Conservation (phyloP, 2,113 vertebrate genomes). For the Rhombomys opimus region DNA sequence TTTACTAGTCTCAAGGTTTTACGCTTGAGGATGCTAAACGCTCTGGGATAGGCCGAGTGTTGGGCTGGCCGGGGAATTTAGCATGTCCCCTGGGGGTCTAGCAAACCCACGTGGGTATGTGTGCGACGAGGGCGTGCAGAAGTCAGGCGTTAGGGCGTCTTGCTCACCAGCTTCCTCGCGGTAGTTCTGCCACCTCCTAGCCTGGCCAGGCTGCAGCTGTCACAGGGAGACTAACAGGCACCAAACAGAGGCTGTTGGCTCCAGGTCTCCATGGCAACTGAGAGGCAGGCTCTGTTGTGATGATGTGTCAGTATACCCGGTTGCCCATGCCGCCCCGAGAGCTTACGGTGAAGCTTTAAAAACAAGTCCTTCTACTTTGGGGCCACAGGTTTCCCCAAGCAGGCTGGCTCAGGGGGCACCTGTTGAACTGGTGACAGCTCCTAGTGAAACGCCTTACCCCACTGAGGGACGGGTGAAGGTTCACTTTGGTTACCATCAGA, state of each 20-base stretch:
- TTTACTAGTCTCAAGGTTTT: background rate
- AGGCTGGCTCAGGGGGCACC: background rate
- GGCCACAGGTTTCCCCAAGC: slow-evolving; percentile 9
- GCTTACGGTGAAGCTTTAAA: slow-evolving; percentile 63
- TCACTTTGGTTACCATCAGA: background rate
- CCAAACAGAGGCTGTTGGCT: background rate
- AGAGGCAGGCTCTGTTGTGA: slow-evolving; percentile 42
- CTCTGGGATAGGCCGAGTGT: background rate
- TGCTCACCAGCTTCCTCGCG: background rate
- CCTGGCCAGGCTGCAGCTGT: background rate
- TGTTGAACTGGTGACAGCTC: background rate
- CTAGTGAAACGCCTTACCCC: background rate
- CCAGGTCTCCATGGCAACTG: slow-evolving; percentile 57
- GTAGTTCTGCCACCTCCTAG: background rate
- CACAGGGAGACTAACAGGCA: slow-evolving; percentile 52
- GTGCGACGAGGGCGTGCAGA: fast-evolving
- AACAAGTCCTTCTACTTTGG: background rate
- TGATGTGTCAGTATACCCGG: slow-evolving; percentile 53
- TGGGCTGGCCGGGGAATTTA: background rate
- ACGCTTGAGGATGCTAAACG: background rate
- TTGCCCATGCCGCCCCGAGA: background rate
- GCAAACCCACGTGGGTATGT: fast-evolving
- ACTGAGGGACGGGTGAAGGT: slow-evolving; percentile 4
- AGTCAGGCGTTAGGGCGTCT: background rate
- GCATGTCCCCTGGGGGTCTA: background rate